Evolutionary conservation across 2,797 vertebrate species (phyloP), one percentile per base, ranked within the genome.

Genomic region (Gallinago stenura): DNA sequence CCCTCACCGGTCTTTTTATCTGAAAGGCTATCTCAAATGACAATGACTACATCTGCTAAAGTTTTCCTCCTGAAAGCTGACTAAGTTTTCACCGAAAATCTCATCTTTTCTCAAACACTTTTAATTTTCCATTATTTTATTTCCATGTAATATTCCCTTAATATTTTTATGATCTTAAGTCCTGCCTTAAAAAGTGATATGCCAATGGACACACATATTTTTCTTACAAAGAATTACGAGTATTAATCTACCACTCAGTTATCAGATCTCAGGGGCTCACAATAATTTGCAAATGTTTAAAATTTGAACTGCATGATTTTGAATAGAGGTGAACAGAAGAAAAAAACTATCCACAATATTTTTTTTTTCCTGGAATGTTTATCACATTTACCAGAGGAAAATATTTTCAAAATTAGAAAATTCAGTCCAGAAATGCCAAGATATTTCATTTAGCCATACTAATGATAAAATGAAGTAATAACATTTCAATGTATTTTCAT

Each of bases 401-500:
- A 71, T 85, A 81, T 88, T 92, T 89, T 94, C 24, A 90, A 78
- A 94, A 92, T 68, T 53, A 68, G 25, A 88, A 46, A 20, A 45
- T 33, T 18, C 26, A 37, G 41, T 53, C 33, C 54, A 90, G 57
- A 89, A 94, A 79, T 51, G 24, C 54, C 70, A 90, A 78, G 84
- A 69, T 87, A 94, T 76, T 94, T 83, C 58, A 66, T 65, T 65
- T 72, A 69, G 41, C 28, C 24, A 53, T 57, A 50, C 6, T 69
- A 65, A 69, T 22, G 28, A 72, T 92, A 87, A 85, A 69, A 60
- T 8, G 18, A 77, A 77, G 45, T 58, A 87, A 86, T 78, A 46
- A 69, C 82, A 92, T 89, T 15, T 88, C 51, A 62, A 37, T 43
- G 31, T 89, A 84, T 89, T 93, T 95, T 88, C 37, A 89, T 90